Base-by-base conservation (phyloP, 2,888 invertebrate genomes). In the Zootermopsis nevadensis region DNA sequence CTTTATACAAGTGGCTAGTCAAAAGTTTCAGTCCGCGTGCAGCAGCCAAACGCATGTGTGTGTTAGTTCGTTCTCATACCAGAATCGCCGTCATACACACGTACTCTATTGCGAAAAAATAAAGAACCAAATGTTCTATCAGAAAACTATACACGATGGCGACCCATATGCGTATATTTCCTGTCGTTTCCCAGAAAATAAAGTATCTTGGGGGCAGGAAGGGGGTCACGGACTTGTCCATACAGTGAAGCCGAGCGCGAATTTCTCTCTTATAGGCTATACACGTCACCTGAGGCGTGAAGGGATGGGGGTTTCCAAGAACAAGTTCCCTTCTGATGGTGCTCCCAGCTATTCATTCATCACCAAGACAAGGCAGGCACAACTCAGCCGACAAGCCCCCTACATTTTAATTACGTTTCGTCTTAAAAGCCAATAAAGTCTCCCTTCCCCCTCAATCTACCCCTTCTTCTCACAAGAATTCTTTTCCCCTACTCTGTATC, bases 391-490 rank as follows among this genome's bases (percentile, higher is more conserved):
- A 82, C 74, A 80, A 77, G 77, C 77, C 27, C 55, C 83, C 84
- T 83, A 85, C 85, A 85, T 85, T 85, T 85, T 85, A 85, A 85
- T 85, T 85, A 85, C 85, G 84, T 81, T 83, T 48, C 85, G 83
- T 85, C 85, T 85, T 85, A 85, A 85, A 85, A 85, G 85, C 85
- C 85, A 85, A 85, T 85, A 85, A 84, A 85, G 85, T 83, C 82
- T 66, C 55, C 82, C 76, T 38, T 77, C 33, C n/a, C 82, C 66
- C 35, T 55, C 35, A 38, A 19, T 60, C n/a, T 60, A 60, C 27
- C 60, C 60, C 60, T 27, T 12, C n/a, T 48, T 60, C 7, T 27
- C 27, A 12, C 60, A n/a, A 60, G 27, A 8, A 60, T 27, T 60
- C 27, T 27, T 60, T 27, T n/a, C 81, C 27, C 81, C 72, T 69